Evolutionary conservation across 2,888 invertebrate species (phyloP).

Genomic region (Pseudeuparius sepicola): DNA sequence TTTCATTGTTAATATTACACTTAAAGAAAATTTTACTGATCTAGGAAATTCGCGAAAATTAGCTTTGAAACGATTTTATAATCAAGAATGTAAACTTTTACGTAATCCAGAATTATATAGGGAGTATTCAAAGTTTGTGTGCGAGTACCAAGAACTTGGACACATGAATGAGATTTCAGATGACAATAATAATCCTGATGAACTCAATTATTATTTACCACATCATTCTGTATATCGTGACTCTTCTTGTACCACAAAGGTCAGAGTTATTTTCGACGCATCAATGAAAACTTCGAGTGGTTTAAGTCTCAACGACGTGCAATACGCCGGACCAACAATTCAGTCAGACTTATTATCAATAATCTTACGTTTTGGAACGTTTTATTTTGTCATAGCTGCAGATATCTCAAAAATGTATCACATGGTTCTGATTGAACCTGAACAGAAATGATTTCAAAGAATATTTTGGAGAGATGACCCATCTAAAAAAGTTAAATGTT

Average conservation of each 20-base stretch:
- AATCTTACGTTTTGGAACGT: conserved; percentile 8
- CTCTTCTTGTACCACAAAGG: conserved; percentile 12
- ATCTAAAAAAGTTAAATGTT: not conserved
- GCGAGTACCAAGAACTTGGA: no score
- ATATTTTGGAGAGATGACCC: conserved; percentile 5
- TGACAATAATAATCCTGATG: no score
- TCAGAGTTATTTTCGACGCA: no score
- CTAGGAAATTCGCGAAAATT: conserved; percentile 5
- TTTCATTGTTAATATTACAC: not conserved
- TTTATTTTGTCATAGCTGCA: conserved; percentile 5
- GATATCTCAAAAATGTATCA: conserved; percentile 10
- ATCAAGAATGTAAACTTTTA: not conserved
- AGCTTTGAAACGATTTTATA: conserved; percentile 7
- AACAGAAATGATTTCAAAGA: no score
- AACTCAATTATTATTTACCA: conserved; percentile 6
- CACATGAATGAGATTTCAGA: no score
- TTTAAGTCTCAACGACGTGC: conserved; percentile 16
- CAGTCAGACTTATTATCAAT: conserved; percentile 17
- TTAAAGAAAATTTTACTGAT: not conserved
- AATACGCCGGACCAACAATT: conserved; percentile 12
- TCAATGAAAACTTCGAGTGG: no score
- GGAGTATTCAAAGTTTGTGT: no score
- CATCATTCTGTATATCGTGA: conserved; percentile 17
- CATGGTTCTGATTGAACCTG: no score
- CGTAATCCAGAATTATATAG: conserved; percentile 4